Evolutionary conservation across 2,888 invertebrate species (phyloP), one percentile per base, ranked within the genome.

Genomic region (Chaitophorus viminalis): DNA sequence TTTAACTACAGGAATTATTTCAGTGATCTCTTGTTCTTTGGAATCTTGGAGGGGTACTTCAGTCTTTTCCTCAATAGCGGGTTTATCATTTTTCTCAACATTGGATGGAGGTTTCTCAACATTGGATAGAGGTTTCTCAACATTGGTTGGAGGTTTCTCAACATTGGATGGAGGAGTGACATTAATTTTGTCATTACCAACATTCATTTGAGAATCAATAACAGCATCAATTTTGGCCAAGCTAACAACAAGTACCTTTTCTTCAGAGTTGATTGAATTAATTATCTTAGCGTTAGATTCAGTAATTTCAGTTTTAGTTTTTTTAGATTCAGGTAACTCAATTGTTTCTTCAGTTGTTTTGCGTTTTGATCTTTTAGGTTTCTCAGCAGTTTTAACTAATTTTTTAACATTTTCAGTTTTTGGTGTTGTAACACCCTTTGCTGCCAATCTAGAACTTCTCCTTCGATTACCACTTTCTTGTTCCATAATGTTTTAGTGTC

Each of bases 361-460:
- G 21, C 86, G 86, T 60, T 87, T 87, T 74, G 78, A 18, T 25
- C 86, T 18, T 60, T 87, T 87, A 6, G 86, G 60, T 74, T 87
- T 87, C 31, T 87, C 86, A 39, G 52, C 14, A 39, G 9, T 79
- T 17, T 87, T 87, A 0, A 54, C 6, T 0, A 46, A 46, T 18
- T 54, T 86, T 36, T 87, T 87, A 39, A 17, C 6, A 36, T 25
- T 9, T 46, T 87, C 86, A 9, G 31, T 8, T 79, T 46, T 87
- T 46, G 86, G 79, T 4, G 86, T 36, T 11, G 60, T 21, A 1
- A 86, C 39, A 1, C 86, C 86, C 1, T 25, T 52, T 3, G 86
- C 86, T 1, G 86, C 86, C 5, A 87, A 39, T 25, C 86, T 54
- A 0, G 79, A 74, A 74, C 86, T 87, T 25, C 86, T 54, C 3